Percentiles rank a stretch among this genome's conserved stretches.
These are phyloP conservation scores for Sitophilus oryzae DNA, from an alignment of 1,140 invertebrate species.

Conservation along the genomic window DNA sequence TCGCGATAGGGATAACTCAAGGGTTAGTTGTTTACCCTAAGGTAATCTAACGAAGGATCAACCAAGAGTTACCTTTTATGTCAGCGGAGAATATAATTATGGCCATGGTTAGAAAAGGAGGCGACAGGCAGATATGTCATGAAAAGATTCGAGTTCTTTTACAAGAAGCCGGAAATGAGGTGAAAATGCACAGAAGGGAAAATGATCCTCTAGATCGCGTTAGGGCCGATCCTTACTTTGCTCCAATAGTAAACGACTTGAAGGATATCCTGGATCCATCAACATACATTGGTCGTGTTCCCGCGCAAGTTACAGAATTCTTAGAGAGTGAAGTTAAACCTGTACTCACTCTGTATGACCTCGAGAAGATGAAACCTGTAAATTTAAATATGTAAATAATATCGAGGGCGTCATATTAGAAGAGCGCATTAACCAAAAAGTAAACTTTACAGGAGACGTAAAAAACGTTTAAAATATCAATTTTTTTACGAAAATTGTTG, in stretches of 20 bases:
- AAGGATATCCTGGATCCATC: constrained; percentile 71
- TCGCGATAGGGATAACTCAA: too few relatives aligned
- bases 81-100: too few relatives aligned
- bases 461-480: too few relatives aligned
- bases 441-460: too few relatives aligned
- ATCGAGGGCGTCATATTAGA: too few relatives aligned
- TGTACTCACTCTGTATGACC: constrained; percentile 60
- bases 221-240: constrained; percentile 73
- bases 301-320: constrained; percentile 80
- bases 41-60: too few relatives aligned
- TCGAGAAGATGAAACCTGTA: constrained; percentile 44
- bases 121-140: constrained; percentile 57
- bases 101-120: too few relatives aligned
- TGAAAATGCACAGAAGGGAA: constrained; percentile 83
- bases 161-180: constrained; percentile 80
- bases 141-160: constrained; percentile 91
- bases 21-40: too few relatives aligned
- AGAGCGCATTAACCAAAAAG: too few relatives aligned
- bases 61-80: too few relatives aligned
- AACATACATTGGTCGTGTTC: constrained; percentile 85
- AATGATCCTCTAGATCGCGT: constrained; percentile 89
- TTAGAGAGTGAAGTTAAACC: constrained; percentile 72
- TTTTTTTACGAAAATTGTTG: too few relatives aligned
- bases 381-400: constrained; percentile 53
- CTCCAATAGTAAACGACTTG: constrained; percentile 71